Evolutionary conservation across 2,113 vertebrate genomes (phyloP), one percentile per base, ranked within the genome.

Genomic region (Phrynosoma platyrhinos): DNA sequence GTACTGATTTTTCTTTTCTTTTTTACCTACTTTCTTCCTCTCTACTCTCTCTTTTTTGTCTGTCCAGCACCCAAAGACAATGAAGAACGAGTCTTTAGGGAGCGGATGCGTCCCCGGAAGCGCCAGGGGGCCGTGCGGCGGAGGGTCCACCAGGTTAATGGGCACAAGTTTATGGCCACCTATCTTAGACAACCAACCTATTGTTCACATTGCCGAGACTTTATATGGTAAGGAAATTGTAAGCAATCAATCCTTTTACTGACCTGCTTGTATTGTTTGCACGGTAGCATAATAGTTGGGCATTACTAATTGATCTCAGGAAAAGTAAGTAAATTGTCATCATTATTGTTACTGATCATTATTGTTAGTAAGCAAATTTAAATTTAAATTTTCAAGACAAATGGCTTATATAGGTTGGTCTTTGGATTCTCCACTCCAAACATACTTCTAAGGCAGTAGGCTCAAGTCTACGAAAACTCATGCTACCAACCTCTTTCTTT

Each of bases 131-230:
- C 99, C 0, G 99, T 99, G 89, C 97, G 98, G 23, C 97, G 99
- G 93, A 97, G 99, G 79, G 99, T 99, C 82, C 99, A 99, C 88
- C 99, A 99, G 94, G 99, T 99, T 91, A 99, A 99, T 2, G 99
- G 99, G 47, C 99, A 99, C 97, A 99, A 99, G 96, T 99, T 99
- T 89, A 99, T 99, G 99, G 99, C 99, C 94, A 99, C 98, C 89
- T 99, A 99, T 87, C 97, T 99, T 96, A 97, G 99, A 94, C 99
- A 99, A 32, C 99, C 98, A 74, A 99, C 99, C 0, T 99, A 99
- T 55, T 99, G 99, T 95, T 99, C 99, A 0, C 99, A 99, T 93
- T 99, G 99, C 97, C 96, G 98, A 94, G 99, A 99, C 91, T 99
- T 99, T 91, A 99, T 99, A 97, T 99, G 99, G 99, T 99, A 97